Conservation (phyloP, 2,797 vertebrate genomes). For the Lophotriccus pileatus region DNA sequence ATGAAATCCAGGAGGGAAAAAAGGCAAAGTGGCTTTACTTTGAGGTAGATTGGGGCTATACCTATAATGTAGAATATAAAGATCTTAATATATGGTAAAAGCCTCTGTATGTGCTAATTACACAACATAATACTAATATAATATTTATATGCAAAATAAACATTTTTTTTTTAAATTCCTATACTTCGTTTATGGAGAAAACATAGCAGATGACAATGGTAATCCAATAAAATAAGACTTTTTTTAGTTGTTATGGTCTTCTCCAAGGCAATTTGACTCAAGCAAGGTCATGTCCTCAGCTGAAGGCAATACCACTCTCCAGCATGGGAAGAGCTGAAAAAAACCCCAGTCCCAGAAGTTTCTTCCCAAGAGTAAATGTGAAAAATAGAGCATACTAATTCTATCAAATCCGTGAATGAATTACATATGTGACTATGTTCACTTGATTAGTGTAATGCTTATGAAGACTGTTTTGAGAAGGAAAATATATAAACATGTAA, state of each 20-base stretch:
- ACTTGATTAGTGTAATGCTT: constrained; percentile 51
- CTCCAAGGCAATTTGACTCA: background rate
- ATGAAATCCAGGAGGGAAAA: background rate
- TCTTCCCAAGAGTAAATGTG: constrained; percentile 53
- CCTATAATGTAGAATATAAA: background rate
- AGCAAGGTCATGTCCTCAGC: background rate
- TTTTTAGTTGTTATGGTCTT: background rate
- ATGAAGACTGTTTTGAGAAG: constrained; percentile 13
- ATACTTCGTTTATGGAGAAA: background rate
- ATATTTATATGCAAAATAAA: background rate
- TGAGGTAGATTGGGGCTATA: background rate
- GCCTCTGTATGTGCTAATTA: background rate
- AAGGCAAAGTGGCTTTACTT: background rate
- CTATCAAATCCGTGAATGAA: constrained; percentile 60
- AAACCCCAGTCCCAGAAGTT: background rate
- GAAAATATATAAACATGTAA: background rate
- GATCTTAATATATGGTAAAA: background rate
- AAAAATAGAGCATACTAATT: constrained; percentile 67
- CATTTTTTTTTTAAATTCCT: background rate
- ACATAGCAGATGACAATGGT: background rate
- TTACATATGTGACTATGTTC: constrained; percentile 53
- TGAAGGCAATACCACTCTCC: background rate
- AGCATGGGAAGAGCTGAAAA: background rate
- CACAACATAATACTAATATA: background rate
- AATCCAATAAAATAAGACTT: background rate